Evolutionary conservation across 2,797 vertebrate genomes (phyloP), one percentile per base, ranked within the genome.

Genomic region (Lithobates sylvaticus): DNA sequence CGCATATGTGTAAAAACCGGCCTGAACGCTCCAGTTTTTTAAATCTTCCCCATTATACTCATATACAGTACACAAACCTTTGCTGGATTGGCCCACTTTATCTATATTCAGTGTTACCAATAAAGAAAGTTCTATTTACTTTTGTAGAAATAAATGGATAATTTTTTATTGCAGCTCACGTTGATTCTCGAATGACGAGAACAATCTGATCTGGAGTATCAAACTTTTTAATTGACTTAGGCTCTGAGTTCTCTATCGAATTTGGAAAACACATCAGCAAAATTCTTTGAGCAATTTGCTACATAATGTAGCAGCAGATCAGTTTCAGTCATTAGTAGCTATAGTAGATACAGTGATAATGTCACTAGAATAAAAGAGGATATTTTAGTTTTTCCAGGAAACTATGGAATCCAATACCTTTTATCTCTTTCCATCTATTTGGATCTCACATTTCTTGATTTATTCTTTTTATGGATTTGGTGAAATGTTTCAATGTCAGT

Each of bases 371-470:
- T 42, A n/a, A 27, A 85, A 71, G 70, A 86, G 36, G 78, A 81
- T 78, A 81, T 76, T 81, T 81, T 81, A 68, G 42, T 44, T 69
- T 81, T 86, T 81, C 84, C 84, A 42, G 72, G 84, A 86, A 86
- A 81, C 78, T 21, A 80, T 39, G 78, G 44, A 81, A 86, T 69
- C 61, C 2, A 73, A 72, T 86, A 74, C 27, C 36, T 74, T 73
- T 72, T 42, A 80, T 81, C 64, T 68, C 65, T 32, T 79, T 23
- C 29, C 32, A 71, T 50, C 23, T 15, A 42, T 76, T 32, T 10
- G 42, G 65, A 36, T 42, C 26, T 86, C 78, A 80, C 50, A 75
- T 84, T 75, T 75, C 83, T 73, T 73, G 7, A 12, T 73, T 58
- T 71, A 15, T 77, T 50, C 29, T 64, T 67, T 68, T 54, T 76